These are phyloP conservation scores for Lepidonotus clava DNA, from an alignment of 2,888 invertebrate species.

Conservation along the genomic window DNA sequence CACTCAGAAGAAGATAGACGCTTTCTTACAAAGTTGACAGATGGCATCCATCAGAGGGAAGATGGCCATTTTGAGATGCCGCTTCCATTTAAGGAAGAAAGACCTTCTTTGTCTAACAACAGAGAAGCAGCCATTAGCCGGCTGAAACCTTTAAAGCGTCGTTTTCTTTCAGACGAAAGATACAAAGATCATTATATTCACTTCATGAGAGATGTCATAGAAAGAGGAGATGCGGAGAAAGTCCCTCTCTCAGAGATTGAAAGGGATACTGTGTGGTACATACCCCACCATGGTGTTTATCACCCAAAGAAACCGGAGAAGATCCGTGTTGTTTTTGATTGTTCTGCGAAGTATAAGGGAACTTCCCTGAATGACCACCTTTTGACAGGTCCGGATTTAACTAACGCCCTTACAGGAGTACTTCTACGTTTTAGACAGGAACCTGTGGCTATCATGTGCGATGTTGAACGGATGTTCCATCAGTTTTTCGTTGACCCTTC, in stretches of 20 bases:
- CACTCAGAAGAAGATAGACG: conserved; percentile 8
- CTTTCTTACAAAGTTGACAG: not conserved
- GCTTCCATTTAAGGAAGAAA: conserved; percentile 34
- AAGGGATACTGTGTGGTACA: conserved; percentile 29
- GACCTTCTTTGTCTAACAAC: conserved; percentile 29
- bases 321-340: conserved; percentile 61
- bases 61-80: conserved; percentile 53
- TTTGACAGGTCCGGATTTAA: conserved; percentile 59
- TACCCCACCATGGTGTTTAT: conserved; percentile 59
- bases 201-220: conserved; percentile 39
- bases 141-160: not conserved
- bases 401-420: conserved; percentile 57
- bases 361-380: conserved; percentile 60
- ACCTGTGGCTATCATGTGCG: conserved; percentile 58
- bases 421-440: conserved; percentile 59
- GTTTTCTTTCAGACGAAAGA: not conserved
- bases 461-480: conserved; percentile 64
- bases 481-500: conserved; percentile 54
- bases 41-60: conserved; percentile 1
- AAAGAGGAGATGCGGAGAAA: conserved; percentile 41
- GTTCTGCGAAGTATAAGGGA: conserved; percentile 57
- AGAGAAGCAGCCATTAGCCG: not conserved
- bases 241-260: not conserved
- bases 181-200: conserved; percentile 10
- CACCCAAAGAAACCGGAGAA: conserved; percentile 57